Evolutionary conservation across 2,888 invertebrate species (phyloP).

Genomic region (Theretra japonica): DNA sequence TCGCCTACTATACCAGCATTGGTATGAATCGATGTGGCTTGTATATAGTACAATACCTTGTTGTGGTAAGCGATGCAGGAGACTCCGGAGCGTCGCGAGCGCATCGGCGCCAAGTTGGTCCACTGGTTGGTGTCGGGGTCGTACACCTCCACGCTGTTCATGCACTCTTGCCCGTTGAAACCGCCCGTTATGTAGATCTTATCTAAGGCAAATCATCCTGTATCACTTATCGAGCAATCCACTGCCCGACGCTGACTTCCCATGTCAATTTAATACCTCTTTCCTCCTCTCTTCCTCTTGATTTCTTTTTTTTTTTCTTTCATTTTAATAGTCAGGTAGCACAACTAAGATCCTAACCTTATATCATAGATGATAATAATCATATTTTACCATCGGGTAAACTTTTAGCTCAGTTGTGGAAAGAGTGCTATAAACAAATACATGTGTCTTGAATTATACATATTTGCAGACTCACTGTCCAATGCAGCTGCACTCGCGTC

Average conservation of each 20-base stretch:
- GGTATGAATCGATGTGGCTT: too few relatives aligned
- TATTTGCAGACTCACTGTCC: conserved; percentile 82
- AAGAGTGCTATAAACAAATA: too few relatives aligned
- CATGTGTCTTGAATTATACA: neutral
- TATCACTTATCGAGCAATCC: neutral
- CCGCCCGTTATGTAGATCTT: conserved; percentile 94
- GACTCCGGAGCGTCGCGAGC: conserved; percentile 94
- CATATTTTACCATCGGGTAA: too few relatives aligned
- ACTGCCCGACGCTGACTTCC: too few relatives aligned
- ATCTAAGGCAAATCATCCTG: conserved; percentile 65
- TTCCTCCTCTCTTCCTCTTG: too few relatives aligned
- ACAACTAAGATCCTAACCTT: too few relatives aligned
- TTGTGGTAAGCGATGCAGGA: conserved; percentile 95
- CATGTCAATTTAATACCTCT: too few relatives aligned
- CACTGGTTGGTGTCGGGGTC: conserved; percentile 92
- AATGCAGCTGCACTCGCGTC: conserved; percentile 96
- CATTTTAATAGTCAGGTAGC: too few relatives aligned
- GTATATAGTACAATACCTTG: conserved; percentile 70
- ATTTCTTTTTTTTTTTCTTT: too few relatives aligned
- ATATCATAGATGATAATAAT: too few relatives aligned
- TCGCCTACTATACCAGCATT: too few relatives aligned
- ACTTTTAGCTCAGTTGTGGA: neutral
- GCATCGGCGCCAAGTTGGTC: conserved; percentile 92
- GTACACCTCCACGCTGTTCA: conserved; percentile 93
- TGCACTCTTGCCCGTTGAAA: conserved; percentile 95